These are phyloP conservation scores for Steatornis caripensis DNA, from an alignment of 2,113 vertebrate genomes.

Conservation along the genomic window DNA sequence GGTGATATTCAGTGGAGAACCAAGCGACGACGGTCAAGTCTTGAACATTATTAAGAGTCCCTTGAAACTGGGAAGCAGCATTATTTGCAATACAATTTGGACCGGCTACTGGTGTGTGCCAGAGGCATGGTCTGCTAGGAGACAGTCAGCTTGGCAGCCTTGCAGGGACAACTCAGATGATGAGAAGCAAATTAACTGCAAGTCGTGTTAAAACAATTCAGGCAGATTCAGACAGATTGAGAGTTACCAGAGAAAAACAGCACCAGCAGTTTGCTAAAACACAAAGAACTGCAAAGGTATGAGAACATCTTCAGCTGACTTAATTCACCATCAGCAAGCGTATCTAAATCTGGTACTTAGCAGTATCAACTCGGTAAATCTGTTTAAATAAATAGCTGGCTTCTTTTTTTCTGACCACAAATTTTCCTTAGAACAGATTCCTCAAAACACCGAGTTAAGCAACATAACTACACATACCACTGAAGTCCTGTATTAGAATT, in stretches of 20 bases:
- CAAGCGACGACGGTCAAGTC: not conserved
- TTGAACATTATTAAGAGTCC: not conserved
- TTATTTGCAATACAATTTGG: not conserved
- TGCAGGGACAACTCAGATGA: not conserved
- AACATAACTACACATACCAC: rapidly evolving
- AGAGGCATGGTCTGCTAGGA: slow-evolving; percentile 23
- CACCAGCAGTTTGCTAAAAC: slow-evolving; percentile 24
- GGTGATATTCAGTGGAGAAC: not conserved
- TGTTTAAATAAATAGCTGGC: not conserved
- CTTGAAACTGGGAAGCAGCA: not conserved
- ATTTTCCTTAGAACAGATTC: not conserved
- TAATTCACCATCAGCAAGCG: slow-evolving; percentile 9
- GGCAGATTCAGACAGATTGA: slow-evolving; percentile 12
- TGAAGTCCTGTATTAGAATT: not conserved
- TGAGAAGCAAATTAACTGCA: slow-evolving; percentile 38
- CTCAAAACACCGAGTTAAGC: not conserved
- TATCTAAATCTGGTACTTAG: not conserved
- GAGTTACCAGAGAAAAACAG: slow-evolving; percentile 18
- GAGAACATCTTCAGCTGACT: slow-evolving; percentile 19
- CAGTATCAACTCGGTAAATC: not conserved
- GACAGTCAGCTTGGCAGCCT: slow-evolving; percentile 13
- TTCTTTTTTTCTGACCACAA: not conserved
- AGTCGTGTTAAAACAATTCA: slow-evolving; percentile 31
- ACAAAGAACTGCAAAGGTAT: not conserved
- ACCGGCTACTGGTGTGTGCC: not conserved